Evolutionary conservation across 2,888 invertebrate species (phyloP).

Genomic region (Leptarthrus brevirostris): DNA sequence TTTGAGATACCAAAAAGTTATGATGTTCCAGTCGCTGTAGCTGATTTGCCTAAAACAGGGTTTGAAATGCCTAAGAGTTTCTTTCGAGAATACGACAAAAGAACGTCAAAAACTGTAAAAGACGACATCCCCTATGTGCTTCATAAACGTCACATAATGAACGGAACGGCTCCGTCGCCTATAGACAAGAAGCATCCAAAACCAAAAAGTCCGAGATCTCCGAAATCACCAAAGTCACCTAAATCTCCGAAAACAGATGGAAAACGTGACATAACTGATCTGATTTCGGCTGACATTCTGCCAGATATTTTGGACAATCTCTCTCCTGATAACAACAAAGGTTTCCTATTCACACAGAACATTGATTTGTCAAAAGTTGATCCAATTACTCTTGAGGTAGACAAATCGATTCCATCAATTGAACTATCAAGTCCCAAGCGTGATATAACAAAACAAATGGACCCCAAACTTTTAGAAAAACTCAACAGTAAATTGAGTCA

Average conservation of each 20-base stretch:
- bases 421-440: conserved; percentile 77
- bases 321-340: conserved; percentile 69
- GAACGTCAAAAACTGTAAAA: conserved; percentile 67
- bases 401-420: conserved; percentile 71
- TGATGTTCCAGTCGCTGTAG: conserved; percentile 64
- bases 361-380: conserved; percentile 80
- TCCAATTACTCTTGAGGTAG: conserved; percentile 77
- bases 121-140: conserved; percentile 87
- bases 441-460: conserved; percentile 77
- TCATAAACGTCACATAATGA: conserved; percentile 87
- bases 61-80: conserved; percentile 80
- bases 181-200: conserved; percentile 68
- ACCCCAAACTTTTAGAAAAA: conserved; percentile 76
- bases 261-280: conserved; percentile 56
- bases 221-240: conserved; percentile 73
- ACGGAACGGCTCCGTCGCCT: conserved; percentile 79
- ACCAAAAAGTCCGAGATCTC: conserved; percentile 75
- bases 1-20: conserved; percentile 73
- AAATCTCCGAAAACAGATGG: conserved; percentile 70
- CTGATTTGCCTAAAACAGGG: conserved; percentile 73
- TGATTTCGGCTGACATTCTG: conserved; percentile 65
- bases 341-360: conserved; percentile 80
- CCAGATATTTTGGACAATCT: conserved; percentile 69
- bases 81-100: conserved; percentile 75
- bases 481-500: conserved; percentile 79